Base-by-base conservation (phyloP, 2,888 invertebrate genomes). In the Hypomecis punctinalis region DNA sequence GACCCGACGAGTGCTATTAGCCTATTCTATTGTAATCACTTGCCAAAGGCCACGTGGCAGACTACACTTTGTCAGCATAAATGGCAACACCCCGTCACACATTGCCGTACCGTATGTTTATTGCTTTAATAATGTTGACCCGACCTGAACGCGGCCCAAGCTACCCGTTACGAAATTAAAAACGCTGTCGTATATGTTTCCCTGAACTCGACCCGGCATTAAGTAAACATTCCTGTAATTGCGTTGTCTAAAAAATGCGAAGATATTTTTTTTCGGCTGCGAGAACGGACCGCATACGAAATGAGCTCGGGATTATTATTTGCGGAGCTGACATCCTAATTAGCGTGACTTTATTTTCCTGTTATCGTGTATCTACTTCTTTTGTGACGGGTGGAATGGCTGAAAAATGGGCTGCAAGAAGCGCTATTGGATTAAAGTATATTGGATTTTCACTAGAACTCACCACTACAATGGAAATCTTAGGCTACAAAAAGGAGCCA, bases 151-250 rank as follows among this genome's bases (percentile, higher is more conserved):
- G 47, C 56, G 54, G 69, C 70, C 76, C 71, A 65, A 62, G 63
- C 39, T 64, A 62, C 69, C 64, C 71, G 61, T 69, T 67, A 72
- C 70, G 68, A 76, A 81, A 84, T 84, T 83, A 81, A 82, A 84
- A 83, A 78, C 71, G 73, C 73, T 77, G 77, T 79, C 75, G 72
- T 76, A 78, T 79, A 80, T 83, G 82, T 85, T 83, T 82, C 80
- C 74, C 74, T 76, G 76, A 77, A 77, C 72, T 73, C 71, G 74
- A 76, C 73, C 74, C 71, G 75, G 78, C 80, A 84, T 86, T 86
- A 87, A 86, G 86, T 88, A 89, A 90, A 89, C 86, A 89, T 84
- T 85, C 80, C 83, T 88, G 86, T 89, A 89, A 90, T 90, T 90
- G 88, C 83, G 83, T 85, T 86, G 84, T 84, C 83, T 84, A 82